A percentile compares a stretch with the other conserved stretches of the same genome.
These are phyloP conservation scores for Sebastes trivittatus DNA, from an alignment of 2,797 vertebrate species.

Conservation along the genomic window DNA sequence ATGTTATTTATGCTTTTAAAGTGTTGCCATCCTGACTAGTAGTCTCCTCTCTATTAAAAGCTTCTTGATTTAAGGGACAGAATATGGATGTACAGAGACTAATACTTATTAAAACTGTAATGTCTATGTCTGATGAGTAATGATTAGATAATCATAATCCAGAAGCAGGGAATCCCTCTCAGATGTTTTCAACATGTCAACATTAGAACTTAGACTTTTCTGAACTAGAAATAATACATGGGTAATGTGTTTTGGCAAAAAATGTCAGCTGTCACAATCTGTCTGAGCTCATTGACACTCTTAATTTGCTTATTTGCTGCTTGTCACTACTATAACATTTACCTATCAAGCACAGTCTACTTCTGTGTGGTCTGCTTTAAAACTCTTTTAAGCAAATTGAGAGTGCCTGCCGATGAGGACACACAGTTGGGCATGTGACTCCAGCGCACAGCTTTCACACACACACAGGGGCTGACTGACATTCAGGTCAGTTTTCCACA, in stretches of 20 bases:
- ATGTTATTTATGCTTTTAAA: background rate
- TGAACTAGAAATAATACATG: background rate
- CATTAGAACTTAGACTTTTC: background rate
- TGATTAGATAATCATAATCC: background rate
- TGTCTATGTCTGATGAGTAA: background rate
- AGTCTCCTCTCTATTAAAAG: background rate
- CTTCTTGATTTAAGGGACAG: background rate
- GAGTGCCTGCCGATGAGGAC: background rate
- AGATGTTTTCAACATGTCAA: background rate
- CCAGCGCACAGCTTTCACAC: background rate
- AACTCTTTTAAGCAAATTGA: background rate
- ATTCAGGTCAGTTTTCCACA: constrained; percentile 7
- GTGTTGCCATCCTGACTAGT: background rate
- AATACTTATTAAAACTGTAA: background rate
- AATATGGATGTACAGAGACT: background rate
- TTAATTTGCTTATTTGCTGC: background rate
- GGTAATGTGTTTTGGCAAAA: background rate
- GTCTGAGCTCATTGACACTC: background rate
- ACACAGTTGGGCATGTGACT: constrained; percentile 24
- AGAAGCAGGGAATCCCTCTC: background rate
- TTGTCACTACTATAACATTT: background rate
- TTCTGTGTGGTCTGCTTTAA: background rate
- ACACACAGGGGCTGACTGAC: background rate
- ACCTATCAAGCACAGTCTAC: background rate
- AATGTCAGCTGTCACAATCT: background rate